phyloP scores from a whole-genome alignment of 2,888 invertebrate genomes.

The Rhogogaster chlorosoma region DNA sequence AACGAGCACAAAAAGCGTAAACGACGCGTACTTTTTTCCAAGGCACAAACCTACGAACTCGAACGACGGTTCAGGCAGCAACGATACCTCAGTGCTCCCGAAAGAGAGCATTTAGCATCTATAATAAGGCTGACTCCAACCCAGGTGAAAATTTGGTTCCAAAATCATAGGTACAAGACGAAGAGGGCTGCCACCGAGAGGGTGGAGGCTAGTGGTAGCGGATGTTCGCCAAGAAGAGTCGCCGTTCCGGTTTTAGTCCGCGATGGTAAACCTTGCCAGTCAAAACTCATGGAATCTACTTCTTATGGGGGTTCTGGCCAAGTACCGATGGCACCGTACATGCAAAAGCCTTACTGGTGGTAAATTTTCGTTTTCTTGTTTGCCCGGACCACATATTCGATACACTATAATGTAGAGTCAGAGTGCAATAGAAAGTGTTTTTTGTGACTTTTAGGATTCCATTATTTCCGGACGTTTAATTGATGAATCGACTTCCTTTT shows the following conservation, averaged over 20 bases:
- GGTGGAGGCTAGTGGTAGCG: constrained; percentile 82
- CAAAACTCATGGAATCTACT: constrained; percentile 71
- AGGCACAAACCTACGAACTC: constrained; percentile 97
- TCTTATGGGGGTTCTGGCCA: constrained; percentile 66
- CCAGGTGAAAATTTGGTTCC: constrained; percentile 99
- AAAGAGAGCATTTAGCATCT: constrained; percentile 97
- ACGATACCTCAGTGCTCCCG: constrained; percentile 97
- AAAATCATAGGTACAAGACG: constrained; percentile 98
- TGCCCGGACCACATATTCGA: neutral
- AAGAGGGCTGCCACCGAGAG: constrained; percentile 98
- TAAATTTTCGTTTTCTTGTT: constrained; percentile 63
- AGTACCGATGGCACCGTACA: constrained; percentile 73
- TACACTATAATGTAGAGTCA: neutral
- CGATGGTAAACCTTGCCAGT: constrained; percentile 94
- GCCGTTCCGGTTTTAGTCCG: constrained; percentile 97
- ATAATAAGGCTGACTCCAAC: constrained; percentile 97
- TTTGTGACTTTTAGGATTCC: neutral
- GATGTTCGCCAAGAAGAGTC: constrained; percentile 93
- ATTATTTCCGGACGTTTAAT: neutral
- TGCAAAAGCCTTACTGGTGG: constrained; percentile 81
- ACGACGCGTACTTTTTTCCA: constrained; percentile 97
- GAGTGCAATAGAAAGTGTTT: constrained; percentile 16
- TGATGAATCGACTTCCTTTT: neutral
- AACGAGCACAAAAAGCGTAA: constrained; percentile 92
- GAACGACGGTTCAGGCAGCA: constrained; percentile 97